Evolutionary conservation across 2,888 invertebrate species (phyloP), one percentile per base, ranked within the genome.

Genomic region (Chromoteleia sp.): DNA sequence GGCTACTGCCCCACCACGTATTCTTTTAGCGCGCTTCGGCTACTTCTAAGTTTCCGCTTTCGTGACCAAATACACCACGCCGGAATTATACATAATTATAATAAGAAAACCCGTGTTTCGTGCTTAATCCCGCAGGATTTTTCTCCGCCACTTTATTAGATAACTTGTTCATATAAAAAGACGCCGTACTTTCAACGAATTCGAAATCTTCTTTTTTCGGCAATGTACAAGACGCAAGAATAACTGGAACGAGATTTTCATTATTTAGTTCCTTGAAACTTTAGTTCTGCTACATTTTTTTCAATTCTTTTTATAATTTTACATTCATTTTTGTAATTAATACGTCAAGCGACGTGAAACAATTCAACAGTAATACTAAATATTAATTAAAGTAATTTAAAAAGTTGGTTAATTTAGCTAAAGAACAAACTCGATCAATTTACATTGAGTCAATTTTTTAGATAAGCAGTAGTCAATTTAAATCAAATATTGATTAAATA

Each of bases 61-160:
- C 70, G 81, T 76, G 77, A 73, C 80, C 82, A 70, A 77, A 78
- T 78, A 81, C 65, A 54, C 81, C 33, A 39, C 41, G 41, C 52
- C 50, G 58, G 81, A 81, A 81, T 81, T 75, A 81, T 75, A 76
- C 81, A 81, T 81, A 76, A 81, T 81, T 81, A 76, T 76, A 81
- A 76, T 81, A 81, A 76, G 81, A 71, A 81, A 81, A 76, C 61
- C 45, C 59, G 76, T 73, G 67, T 76, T 76, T 61, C 71, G 67
- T 43, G 70, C 78, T 74, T 75, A 71, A 73, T 74, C 75, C 78
- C 61, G 12, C 33, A 30, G 54, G 61, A 82, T 67, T 77, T 79
- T 56, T 81, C 54, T 71, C 58, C 67, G n/a, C 71, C 65, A 65
- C 73, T 82, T 75, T 81, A 81, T 71, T 70, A 75, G 48, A 61